Evolutionary conservation across 1,140 invertebrate species (phyloP), one percentile per base, ranked within the genome.

Genomic region (Dreissena polymorpha): DNA sequence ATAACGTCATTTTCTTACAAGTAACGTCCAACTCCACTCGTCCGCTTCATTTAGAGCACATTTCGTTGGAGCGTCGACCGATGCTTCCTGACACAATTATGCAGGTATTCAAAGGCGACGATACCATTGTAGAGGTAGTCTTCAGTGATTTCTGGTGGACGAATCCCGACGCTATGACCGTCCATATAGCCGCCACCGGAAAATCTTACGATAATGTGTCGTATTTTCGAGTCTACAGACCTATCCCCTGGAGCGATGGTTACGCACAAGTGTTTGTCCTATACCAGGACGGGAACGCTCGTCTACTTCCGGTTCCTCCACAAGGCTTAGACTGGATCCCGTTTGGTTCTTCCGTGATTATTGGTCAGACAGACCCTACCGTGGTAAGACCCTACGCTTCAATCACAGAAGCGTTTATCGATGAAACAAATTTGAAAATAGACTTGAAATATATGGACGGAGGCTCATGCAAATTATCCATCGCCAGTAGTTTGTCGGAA

Each of bases 141-240:
- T 79, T 82, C 16, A 71, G 86, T 23, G 85, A 88, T 53, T 88
- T 88, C 64, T 88, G 86, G 86, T 88, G 86, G 86, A 39, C 78
- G 2, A 78, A 79, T 72, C 85, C 85, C 10, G 77, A 88, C 13
- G 57, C 77, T 6, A 88, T 88, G 86, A 65, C 68, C 3, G 74
- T 88, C 3, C 71, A 67, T 49, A 55, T 82, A 13, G 57, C 67
- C 5, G 23, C 71, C 27, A 86, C 65, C 23, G 75, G 67, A 13
- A 51, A 83, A 27, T 68, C 49, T 68, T 86, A 70, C 7, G 51
- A 83, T 50, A 78, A 81, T 60, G 83, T 86, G 5, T 83, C 80
- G 25, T 88, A 86, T 68, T 84, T 88, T 13, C 25, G 82, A 50
- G 79, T 88, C 39, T 84, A 84, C 55, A 53, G 78, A 67, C 79